Conservation (phyloP, 2,888 invertebrate species). For the Watsonalla cultraria region DNA sequence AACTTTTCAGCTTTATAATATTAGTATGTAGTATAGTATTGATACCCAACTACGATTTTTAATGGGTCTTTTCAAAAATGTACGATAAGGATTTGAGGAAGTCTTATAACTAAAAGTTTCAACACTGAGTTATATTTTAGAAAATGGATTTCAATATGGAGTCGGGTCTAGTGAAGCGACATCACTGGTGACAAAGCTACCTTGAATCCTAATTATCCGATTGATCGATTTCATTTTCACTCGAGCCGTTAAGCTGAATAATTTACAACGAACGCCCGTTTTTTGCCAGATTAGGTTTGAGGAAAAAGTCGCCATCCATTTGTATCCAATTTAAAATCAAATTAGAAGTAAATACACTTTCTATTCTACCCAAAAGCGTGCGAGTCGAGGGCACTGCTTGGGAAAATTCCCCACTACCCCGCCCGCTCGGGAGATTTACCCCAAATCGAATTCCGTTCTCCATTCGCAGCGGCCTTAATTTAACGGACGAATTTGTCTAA, state of each 20-base stretch:
- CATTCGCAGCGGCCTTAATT: constrained; percentile 70
- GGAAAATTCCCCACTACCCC: constrained; percentile 56
- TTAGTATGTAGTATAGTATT: too few species aligned
- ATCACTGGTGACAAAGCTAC: neutral
- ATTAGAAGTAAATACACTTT: constrained; percentile 74
- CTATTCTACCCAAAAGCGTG: constrained; percentile 68
- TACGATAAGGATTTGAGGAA: too few species aligned
- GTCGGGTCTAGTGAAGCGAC: neutral
- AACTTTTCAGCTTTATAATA: too few species aligned
- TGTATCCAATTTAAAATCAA: constrained; percentile 75
- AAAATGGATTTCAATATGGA: too few species aligned
- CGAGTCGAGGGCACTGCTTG: constrained; percentile 43
- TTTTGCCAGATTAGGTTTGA: constrained; percentile 46
- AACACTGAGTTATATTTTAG: too few species aligned
- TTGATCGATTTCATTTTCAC: constrained; percentile 56
- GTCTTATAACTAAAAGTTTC: too few species aligned
- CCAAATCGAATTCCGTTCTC: constrained; percentile 69
- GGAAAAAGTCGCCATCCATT: constrained; percentile 59
- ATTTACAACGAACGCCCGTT: constrained; percentile 41
- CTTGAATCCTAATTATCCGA: constrained; percentile 28
- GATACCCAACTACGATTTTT: too few species aligned
- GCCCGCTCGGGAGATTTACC: constrained; percentile 61
- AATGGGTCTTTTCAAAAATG: too few species aligned
- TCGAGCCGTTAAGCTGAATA: constrained; percentile 49
- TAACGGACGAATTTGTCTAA: constrained; percentile 77